Evolutionary conservation across 2,888 invertebrate genomes (phyloP).

Genomic region (Pyrrhosoma nymphula): DNA sequence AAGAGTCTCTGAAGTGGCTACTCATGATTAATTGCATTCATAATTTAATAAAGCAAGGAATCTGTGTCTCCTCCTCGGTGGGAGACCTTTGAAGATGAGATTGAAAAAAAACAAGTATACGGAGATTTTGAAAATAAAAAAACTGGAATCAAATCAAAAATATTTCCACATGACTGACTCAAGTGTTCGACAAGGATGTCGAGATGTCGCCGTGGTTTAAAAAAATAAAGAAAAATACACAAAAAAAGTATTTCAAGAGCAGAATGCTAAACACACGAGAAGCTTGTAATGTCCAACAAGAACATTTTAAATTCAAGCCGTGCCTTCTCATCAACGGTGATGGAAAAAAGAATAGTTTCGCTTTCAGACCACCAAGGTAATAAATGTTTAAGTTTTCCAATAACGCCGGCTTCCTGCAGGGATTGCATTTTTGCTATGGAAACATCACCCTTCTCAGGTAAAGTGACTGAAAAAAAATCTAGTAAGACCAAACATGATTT

Average conservation of each 20-base stretch:
- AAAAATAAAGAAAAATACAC: not conserved
- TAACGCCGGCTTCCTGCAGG: not conserved
- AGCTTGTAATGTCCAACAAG: not conserved
- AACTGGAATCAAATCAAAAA: not conserved
- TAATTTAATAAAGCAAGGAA: not conserved
- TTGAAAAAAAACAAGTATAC: not conserved
- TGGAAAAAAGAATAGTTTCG: not conserved
- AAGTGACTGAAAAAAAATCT: not conserved
- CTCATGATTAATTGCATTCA: constrained; percentile 22
- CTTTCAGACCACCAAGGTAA: not conserved
- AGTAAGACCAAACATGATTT: not conserved
- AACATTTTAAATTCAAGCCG: not conserved
- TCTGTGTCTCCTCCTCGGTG: not conserved
- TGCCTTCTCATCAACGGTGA: not conserved
- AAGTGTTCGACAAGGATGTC: not conserved
- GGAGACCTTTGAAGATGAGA: not conserved
- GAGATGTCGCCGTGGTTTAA: not conserved
- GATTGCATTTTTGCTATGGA: not conserved
- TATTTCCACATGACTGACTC: not conserved
- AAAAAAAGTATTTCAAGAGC: not conserved
- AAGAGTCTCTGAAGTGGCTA: constrained; percentile 10
- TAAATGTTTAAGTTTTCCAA: constrained; percentile 6
- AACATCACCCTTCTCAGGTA: not conserved
- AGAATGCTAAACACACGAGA: not conserved
- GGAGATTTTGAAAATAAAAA: not conserved